Conservation (phyloP, 2,113 vertebrate genomes). For the Neomonachus schauinslandi region DNA sequence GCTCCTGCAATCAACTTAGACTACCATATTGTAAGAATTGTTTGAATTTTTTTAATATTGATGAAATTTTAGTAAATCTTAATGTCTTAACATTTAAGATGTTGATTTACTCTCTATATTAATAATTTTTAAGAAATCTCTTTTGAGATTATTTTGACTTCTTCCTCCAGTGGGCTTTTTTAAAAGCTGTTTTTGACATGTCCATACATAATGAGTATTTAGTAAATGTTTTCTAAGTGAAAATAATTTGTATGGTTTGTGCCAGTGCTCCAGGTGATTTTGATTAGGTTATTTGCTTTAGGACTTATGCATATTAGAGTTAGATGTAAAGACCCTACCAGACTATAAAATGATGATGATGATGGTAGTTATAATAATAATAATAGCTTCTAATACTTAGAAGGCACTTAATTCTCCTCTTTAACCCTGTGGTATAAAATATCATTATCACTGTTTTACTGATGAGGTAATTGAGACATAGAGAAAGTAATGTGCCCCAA, state of each 20-base stretch:
- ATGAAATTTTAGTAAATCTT: constrained; percentile 25
- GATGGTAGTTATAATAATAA: neutral
- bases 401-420: constrained; percentile 3
- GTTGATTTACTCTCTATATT: constrained; percentile 41
- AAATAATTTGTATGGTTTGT: constrained; percentile 41
- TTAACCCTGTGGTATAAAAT: neutral
- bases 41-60: constrained; percentile 14
- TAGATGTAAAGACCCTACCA: neutral
- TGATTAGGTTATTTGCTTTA: constrained; percentile 50
- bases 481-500: neutral
- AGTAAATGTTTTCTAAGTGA: constrained; percentile 51
- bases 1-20: neutral
- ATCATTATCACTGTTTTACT: neutral
- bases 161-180: neutral
- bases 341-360: neutral
- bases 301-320: neutral
- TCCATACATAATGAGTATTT: neutral
- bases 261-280: constrained; percentile 13
- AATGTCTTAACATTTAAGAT: constrained; percentile 9
- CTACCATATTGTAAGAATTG: neutral
- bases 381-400: neutral
- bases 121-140: neutral
- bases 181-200: neutral
- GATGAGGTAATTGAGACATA: neutral
- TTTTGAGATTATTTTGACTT: constrained; percentile 18